Evolutionary conservation across 2,888 invertebrate genomes (phyloP), one percentile per base, ranked within the genome.

Genomic region (Diploptera punctata): DNA sequence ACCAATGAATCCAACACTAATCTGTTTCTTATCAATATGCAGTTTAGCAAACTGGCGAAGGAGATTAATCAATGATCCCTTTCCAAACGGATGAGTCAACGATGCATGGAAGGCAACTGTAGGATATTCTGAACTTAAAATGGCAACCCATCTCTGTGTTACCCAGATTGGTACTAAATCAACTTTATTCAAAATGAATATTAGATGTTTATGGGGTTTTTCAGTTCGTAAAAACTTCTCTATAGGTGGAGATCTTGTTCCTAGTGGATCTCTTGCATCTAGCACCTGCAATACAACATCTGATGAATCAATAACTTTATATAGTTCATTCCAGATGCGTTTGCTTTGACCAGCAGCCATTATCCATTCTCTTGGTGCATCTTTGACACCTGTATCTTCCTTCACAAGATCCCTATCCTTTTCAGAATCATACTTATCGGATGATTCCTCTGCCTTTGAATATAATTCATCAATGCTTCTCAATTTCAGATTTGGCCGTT

Each of bases 61-160:
- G 38, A 99, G 86, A 84, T 97, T 98, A 71, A 99, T 99, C 4
- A 99, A 86, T 0, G 98, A 95, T 18, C 98, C 98, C 86, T 99
- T 99, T 68, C 94, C 99, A 84, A 99, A 99, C 0, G 99, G 97
- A 87, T 99, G 98, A 47, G 94, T 98, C 75, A 99, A 85, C n/a
- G 98, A 98, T 1, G 99, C 98, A 84, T 99, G 98, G 81, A 99
- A 99, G 0, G 99, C 99, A 78, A 99, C 89, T 0, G 99, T 99
- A 4, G 99, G 99, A 83, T 97, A 96, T 81, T 99, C 98, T 16
- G 92, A 86, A 81, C 97, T 98, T 9, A 99, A 86, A 78, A 96
- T 92, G 13, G 94, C 93, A 0, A 99, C 95, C 99, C 99, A 99
- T 75, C 96, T 88, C 83, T 99, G 97, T 76, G 99, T 98, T 0